Conservation (phyloP, 1,140 invertebrate species). For the Drosophila carrolli region DNA sequence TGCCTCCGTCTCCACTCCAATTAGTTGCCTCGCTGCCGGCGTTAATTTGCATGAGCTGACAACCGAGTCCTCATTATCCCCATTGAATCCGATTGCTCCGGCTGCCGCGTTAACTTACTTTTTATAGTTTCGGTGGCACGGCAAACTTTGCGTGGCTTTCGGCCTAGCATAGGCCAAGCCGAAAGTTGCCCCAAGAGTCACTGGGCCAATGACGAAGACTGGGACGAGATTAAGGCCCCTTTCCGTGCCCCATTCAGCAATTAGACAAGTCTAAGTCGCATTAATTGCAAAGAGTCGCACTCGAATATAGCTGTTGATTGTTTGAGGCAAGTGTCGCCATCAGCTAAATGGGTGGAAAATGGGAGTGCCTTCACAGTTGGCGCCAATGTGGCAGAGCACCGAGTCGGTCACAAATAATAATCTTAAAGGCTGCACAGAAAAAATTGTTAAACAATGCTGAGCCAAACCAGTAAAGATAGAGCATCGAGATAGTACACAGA, state of each 20-base stretch:
- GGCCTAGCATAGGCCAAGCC: slow-evolving; percentile 22
- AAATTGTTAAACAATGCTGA: background rate
- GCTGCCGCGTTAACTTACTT: slow-evolving; percentile 23
- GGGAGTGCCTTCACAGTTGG: slow-evolving; percentile 18
- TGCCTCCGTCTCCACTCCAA: slow-evolving; percentile 22
- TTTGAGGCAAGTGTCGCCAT: slow-evolving; percentile 41
- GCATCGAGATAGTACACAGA: too few species aligned
- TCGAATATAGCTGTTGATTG: slow-evolving; percentile 60
- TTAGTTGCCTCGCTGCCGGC: slow-evolving; percentile 55
- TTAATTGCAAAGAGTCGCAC: slow-evolving; percentile 68
- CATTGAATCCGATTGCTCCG: slow-evolving; percentile 36
- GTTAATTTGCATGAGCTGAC: slow-evolving; percentile 74
- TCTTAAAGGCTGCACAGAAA: slow-evolving; percentile 28
- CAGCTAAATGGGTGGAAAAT: background rate
- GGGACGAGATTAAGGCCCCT: too few species aligned
- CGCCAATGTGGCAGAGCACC: slow-evolving; percentile 17
- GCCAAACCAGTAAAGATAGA: too few species aligned
- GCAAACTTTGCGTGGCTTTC: slow-evolving; percentile 22
- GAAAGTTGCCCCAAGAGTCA: slow-evolving; percentile 11
- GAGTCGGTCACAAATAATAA: slow-evolving; percentile 37
- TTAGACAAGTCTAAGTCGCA: slow-evolving; percentile 74
- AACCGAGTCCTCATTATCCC: slow-evolving; percentile 63
- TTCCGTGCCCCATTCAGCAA: slow-evolving; percentile 37
- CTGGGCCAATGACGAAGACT: too few species aligned
- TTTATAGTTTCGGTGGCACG: slow-evolving; percentile 38